Evolutionary conservation across 1,140 invertebrate genomes (phyloP), one percentile per base, ranked within the genome.

Genomic region (Telenomus remus): DNA sequence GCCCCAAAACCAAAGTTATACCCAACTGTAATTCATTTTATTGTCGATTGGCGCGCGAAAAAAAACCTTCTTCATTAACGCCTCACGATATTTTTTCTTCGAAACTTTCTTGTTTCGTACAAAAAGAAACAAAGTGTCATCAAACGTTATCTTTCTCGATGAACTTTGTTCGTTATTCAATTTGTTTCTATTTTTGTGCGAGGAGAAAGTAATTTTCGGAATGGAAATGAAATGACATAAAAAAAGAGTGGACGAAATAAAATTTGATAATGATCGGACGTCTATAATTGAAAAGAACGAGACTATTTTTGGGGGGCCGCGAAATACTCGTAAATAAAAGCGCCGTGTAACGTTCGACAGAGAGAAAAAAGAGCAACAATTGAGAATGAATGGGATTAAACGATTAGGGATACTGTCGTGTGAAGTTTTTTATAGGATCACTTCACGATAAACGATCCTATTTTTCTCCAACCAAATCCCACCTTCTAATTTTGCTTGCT

Each of bases 21-120:
- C 47, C 60, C 33, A 74, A 77, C 57, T 68, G 65, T 66, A 79
- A 76, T 76, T 79, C 61, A 53, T 71, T 79, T 74, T 79, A 79
- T 76, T 70, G 65, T 60, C 42, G 37, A 33, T 44, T 60, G n/a
- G n/a, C n/a, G 47, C 55, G 60, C 60, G 42, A 1, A 46, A 34
- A 12, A 72, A 59, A 60, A 55, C 55, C 61, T 73, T 66, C 70
- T 73, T 73, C 70, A 73, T 73, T 73, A 73, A 73, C 70, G 55
- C 65, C 55, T 65, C 59, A 73, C 54, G 50, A 60, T 65, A 64
- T 37, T 64, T 48, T 48, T 43, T 55, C 59, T 44, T 65, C 44
- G 15, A 4, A 71, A 72, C 60, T 64, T 70, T 70, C 49, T 61
- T 70, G 19, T 27, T 6, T 27, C 6, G 6, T 27, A n/a, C 19